Base-by-base conservation (phyloP, 2,888 invertebrate species). In the Escarpia spicata region DNA sequence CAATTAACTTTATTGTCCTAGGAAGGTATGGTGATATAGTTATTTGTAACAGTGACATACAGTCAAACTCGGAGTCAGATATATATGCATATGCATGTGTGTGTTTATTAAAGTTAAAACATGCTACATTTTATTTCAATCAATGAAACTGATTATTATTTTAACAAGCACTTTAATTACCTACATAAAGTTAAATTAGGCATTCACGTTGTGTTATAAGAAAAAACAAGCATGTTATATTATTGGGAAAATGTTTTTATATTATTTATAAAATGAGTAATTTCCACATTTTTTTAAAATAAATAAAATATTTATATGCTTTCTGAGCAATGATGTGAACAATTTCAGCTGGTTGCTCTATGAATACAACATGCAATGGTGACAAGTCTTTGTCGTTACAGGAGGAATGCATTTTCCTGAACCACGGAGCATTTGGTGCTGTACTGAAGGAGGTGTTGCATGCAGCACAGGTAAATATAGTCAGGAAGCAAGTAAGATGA, bases 371-470 rank as follows among this genome's bases (percentile, higher is more conserved):
- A 19, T 60, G 3, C 15, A 60, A 3, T 1, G 15, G 1, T 19
- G 60, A 19, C 60, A 60, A 19, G 60, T 60, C 52, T 52, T 15
- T 60, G 2, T 60, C 15, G 3, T 92, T 94, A 43, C 92, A 95
- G 95, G 95, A 95, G 60, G 92, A 93, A 37, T 93, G 90, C 92
- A 91, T 91, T n/a, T 96, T 96, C 93, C 90, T 96, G 31, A 96
- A 96, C 93, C 96, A 96, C 94, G 96, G 96, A 90, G 96, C 96
- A 44, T 96, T 96, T 95, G 96, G 96, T 91, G 95, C 94, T 15
- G 95, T 95, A 58, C 92, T 96, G 92, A 95, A 95, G 93, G 95
- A 95, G 92, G 95, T 95, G 8, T 92, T 96, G 91, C 94, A 95
- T 43, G 94, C 93, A 60, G 94, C 95, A n/a, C 96, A 96, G 95